Base-by-base conservation (phyloP, 2,113 vertebrate genomes). In the Theristicus caerulescens region DNA sequence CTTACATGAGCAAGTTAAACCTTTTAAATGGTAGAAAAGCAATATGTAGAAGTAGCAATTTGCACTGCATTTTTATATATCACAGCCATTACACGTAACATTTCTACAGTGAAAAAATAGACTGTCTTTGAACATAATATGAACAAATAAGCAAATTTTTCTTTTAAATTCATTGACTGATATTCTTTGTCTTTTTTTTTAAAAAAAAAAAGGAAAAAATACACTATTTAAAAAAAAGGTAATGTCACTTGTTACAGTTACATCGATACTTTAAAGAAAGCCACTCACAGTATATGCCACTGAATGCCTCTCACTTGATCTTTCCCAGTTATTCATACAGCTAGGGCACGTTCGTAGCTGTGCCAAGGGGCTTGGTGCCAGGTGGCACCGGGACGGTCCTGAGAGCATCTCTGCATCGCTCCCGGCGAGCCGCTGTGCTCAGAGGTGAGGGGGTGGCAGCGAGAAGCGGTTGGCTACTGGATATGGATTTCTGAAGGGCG, bases 31-130 rank as follows among this genome's bases (percentile, higher is more conserved):
- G 95, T 97, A 94, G 94, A 95, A 97, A 95, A 97, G 92, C 93
- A 82, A 72, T 89, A 92, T 95, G 69, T 61, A 76, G 90, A 96
- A 96, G 86, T 86, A 94, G 97, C 94, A 91, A 94, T 90, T 90
- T 70, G 92, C 96, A 97, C 83, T 79, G 93, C 86, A 27, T 94
- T 71, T 90, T 78, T 96, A 93, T 82, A 83, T 97, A 92, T 94
- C 94, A 86, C 98, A 96, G 97, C 95, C 90, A 73, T 97, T 98
- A 98, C 98, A 97, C 97, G 65, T 97, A 98, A 98, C 97, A 97
- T 97, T 98, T 98, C 98, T 98, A 99, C 98, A 97, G 98, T 99
- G 99, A 99, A 99, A 99, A 99, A 99, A 99, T 99, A 99, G 98
- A 99, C 99, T 98, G 99, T 99, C 98, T 99, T 99, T 99, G 87